A percentile compares a stretch with the other conserved stretches of the same genome.
Conservation (phyloP, 2,888 invertebrate species). For the Branchinecta sandiegonensis region DNA sequence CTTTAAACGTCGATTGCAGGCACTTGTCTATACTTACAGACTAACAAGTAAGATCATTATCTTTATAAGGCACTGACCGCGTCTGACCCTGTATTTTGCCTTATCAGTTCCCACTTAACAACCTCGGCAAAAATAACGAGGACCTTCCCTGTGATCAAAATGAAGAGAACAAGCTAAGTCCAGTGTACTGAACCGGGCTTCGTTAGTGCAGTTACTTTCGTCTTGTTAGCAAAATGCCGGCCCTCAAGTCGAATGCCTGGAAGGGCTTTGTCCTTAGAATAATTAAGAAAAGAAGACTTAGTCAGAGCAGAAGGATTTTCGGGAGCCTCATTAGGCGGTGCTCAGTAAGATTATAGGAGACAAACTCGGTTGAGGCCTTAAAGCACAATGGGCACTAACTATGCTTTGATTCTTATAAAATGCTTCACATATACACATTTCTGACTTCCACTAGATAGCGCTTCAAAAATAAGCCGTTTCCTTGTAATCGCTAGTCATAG, state of each 20-base stretch:
- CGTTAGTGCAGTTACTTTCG: background rate
- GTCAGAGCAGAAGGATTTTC: conserved; percentile 2
- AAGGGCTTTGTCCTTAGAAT: conserved; percentile 7
- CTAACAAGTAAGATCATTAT: no score
- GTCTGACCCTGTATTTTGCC: no score
- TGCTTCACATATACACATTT: no score
- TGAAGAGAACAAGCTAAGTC: background rate
- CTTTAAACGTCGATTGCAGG: no score
- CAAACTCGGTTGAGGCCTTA: no score
- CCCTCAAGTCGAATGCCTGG: background rate
- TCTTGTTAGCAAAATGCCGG: conserved; percentile 5
- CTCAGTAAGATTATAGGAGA: background rate
- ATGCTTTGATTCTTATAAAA: no score
- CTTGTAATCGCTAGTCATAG: no score
- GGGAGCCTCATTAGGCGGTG: background rate
- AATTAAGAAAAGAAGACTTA: conserved; percentile 15
- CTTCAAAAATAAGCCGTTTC: no score
- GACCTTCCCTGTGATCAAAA: background rate
- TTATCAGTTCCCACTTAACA: background rate
- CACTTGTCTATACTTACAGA: no score
- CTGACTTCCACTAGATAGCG: no score
- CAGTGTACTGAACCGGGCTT: conserved; percentile 12
- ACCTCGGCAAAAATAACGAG: conserved; percentile 12
- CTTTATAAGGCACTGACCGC: no score
- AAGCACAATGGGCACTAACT: no score